Conservation (phyloP, 2,888 invertebrate genomes). For the Dasysyrphus tricinctus region DNA sequence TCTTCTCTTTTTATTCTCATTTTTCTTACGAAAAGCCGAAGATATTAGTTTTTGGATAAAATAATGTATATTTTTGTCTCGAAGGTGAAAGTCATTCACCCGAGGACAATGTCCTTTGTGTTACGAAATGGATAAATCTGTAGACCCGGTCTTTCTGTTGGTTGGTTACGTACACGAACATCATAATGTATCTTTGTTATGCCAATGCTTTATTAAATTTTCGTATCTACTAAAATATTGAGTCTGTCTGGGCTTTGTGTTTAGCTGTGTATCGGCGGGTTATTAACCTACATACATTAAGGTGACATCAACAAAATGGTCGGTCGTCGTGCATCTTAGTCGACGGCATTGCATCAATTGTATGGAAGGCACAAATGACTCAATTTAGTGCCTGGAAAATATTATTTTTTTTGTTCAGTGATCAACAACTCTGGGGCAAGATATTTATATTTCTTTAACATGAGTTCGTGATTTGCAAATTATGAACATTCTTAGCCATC, state of each 20-base stretch:
- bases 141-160: constrained; percentile 21
- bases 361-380: constrained; percentile 31
- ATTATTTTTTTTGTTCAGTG: neutral
- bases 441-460: neutral
- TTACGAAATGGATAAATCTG: constrained; percentile 41
- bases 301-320: constrained; percentile 40
- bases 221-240: constrained; percentile 37
- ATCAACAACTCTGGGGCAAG: neutral
- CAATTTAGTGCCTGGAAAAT: constrained; percentile 5
- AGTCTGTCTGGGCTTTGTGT: constrained; percentile 45
- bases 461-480: constrained; percentile 59
- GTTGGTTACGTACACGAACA: neutral
- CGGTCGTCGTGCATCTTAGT: neutral
- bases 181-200: neutral
- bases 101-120: constrained; percentile 65
- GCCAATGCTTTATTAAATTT: constrained; percentile 17
- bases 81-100: constrained; percentile 67
- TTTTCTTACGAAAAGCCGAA: neutral
- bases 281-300: constrained; percentile 55
- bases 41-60: constrained; percentile 26
- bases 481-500: constrained; percentile 23
- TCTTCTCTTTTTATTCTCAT: constrained; percentile 1
- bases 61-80: constrained; percentile 20
- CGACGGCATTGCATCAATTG: constrained; percentile 6
- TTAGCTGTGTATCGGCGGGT: constrained; percentile 20